Evolutionary conservation across 2,888 invertebrate species (phyloP), one percentile per base, ranked within the genome.

Genomic region (Drosophila multiciliata): DNA sequence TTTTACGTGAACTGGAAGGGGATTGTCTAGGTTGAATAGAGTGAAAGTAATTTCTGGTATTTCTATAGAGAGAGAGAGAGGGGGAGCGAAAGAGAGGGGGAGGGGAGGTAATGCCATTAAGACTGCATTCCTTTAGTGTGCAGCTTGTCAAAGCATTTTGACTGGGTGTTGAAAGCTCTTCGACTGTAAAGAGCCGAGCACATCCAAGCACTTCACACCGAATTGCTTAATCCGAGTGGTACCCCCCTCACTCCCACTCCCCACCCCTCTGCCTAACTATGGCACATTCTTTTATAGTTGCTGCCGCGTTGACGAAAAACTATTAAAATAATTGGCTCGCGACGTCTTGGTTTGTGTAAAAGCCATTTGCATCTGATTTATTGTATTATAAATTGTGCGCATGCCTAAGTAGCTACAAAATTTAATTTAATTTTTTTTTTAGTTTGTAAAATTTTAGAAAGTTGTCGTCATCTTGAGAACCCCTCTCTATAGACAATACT

Each of bases 251-350:
- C 36, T 38, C 57, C 40, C 9, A 2, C 32, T 29, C 36, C 26
- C 20, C 26, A 40, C 33, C 48, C 15, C 2, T 26, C 11, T 4
- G n/a, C n/a, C 17, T 3, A 5, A 5, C 3, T 29, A 20, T 45
- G 42, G 42, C 62, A 63, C 72, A 83, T 78, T 75, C 83, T 77
- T 69, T 73, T 61, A 59, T 75, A 58, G 71, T 50, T 64, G 72
- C 50, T 66, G 75, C 45, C 64, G 75, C 62, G 62, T 72, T 87
- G 89, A 86, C 87, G 78, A 79, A 87, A 85, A 85, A 72, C 71
- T 75, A 88, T 85, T 88, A 76, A 85, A 88, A 85, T 85, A 85
- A 85, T 85, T 85, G 84, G 89, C 89, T 83, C 76, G 84, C 87
- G 82, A 83, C 78, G 75, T 70, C 40, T 49, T 65, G 67, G 64